phyloP scores from a whole-genome alignment of 2,113 vertebrate species.

The Noctilio leporinus region DNA sequence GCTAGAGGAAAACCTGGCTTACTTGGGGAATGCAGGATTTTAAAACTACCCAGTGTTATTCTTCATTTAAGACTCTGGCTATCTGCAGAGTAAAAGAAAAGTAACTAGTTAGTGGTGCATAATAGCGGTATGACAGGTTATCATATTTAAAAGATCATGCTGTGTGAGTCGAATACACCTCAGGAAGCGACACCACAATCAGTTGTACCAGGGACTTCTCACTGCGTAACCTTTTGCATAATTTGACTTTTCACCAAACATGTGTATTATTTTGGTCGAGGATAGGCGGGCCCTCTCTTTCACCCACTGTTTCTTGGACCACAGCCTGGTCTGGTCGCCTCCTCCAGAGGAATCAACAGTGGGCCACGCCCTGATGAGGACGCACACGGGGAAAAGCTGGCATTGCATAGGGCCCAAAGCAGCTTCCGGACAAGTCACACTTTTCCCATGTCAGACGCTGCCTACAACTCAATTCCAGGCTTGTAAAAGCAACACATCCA shows the following conservation, averaged over 20 bases:
- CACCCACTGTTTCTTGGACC: neutral
- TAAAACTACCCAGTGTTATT: neutral
- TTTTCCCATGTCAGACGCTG: neutral
- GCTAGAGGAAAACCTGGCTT: neutral
- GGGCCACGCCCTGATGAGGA: neutral
- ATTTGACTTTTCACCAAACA: neutral
- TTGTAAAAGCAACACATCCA: neutral
- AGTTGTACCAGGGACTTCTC: neutral
- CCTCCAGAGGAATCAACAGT: neutral
- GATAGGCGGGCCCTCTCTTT: neutral
- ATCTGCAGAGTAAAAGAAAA: neutral
- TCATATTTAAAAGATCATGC: neutral
- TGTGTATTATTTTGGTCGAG: neutral
- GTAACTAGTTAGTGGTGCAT: neutral
- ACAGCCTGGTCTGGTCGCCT: neutral
- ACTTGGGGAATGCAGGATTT: neutral
- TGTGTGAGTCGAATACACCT: neutral
- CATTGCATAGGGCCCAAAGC: neutral
- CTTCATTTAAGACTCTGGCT: neutral
- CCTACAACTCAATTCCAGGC: neutral
- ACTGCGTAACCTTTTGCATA: neutral
- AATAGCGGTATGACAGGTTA: accelerated
- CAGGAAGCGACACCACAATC: neutral
- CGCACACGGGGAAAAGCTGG: neutral
- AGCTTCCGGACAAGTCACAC: neutral